Evolutionary conservation across 2,797 vertebrate species (phyloP).

Genomic region (Artibeus jamaicensis): DNA sequence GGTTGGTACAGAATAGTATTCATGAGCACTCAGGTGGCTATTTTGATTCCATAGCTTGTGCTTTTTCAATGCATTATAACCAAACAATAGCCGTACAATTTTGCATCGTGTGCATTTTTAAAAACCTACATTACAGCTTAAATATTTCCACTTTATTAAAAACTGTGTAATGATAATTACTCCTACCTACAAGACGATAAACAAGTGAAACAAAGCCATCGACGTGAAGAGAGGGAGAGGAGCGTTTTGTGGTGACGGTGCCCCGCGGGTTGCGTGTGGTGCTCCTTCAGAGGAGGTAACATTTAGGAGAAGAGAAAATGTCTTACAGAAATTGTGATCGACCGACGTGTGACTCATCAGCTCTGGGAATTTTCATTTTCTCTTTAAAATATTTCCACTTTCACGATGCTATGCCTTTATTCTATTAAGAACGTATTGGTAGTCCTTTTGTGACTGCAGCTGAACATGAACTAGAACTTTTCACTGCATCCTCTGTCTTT

Average conservation of each 20-base stretch:
- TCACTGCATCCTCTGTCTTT: background rate
- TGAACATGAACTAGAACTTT: background rate
- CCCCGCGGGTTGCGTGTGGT: background rate
- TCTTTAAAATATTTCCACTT: background rate
- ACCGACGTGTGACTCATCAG: background rate
- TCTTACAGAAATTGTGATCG: background rate
- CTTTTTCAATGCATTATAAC: background rate
- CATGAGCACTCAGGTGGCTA: background rate
- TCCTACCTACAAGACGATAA: background rate
- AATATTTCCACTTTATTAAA: conserved; percentile 10
- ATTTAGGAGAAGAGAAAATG: background rate
- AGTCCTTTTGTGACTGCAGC: background rate
- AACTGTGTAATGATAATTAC: background rate
- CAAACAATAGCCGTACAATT: background rate
- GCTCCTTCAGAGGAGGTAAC: background rate
- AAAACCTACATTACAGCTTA: background rate
- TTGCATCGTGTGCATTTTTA: background rate
- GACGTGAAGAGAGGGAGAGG: background rate
- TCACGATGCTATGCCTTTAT: background rate
- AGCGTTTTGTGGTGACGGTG: background rate
- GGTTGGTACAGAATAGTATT: background rate
- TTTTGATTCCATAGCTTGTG: background rate
- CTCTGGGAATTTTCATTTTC: background rate
- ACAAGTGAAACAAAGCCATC: background rate
- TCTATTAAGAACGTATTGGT: background rate